phyloP scores from a whole-genome alignment of 2,888 invertebrate species.

The Tiliacea citrago region DNA sequence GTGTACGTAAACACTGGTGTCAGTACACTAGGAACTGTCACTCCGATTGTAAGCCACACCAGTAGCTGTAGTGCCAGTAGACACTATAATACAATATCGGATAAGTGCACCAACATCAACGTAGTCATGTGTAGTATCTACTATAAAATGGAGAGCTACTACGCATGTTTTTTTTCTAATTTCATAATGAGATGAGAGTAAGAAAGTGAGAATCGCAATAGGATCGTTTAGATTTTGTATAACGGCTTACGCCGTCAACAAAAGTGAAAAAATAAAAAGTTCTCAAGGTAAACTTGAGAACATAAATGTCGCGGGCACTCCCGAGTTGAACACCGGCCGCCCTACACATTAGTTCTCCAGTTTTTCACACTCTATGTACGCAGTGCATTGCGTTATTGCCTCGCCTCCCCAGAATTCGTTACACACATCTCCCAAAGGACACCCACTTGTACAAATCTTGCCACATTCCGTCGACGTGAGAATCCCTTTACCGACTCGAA shows the following conservation, averaged over 20 bases:
- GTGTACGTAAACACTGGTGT: slow-evolving; percentile 43
- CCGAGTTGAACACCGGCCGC: not conserved
- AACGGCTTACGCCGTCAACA: not conserved
- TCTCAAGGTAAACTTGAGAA: not conserved
- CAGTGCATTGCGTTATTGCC: slow-evolving; percentile 72
- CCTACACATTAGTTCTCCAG: not conserved
- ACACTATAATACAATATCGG: slow-evolving; percentile 46
- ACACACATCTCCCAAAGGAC: slow-evolving; percentile 71
- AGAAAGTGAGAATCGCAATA: not conserved
- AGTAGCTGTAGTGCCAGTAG: slow-evolving; percentile 31
- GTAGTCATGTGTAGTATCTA: not conserved
- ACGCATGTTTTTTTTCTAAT: not conserved
- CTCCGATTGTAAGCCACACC: slow-evolving; percentile 52
- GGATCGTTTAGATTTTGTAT: not conserved
- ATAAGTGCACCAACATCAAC: slow-evolving; percentile 64
- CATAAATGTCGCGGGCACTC: not conserved
- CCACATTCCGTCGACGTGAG: slow-evolving; percentile 76
- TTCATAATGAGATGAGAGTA: not conserved
- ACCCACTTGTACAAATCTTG: slow-evolving; percentile 78
- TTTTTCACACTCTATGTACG: slow-evolving; percentile 51
- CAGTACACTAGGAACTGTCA: slow-evolving; percentile 61
- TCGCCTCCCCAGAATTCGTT: slow-evolving; percentile 70
- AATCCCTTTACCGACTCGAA: slow-evolving; percentile 75
- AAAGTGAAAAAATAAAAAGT: not conserved
- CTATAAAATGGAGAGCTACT: not conserved